Evolutionary conservation across 2,113 vertebrate genomes (phyloP), one percentile per base, ranked within the genome.

Genomic region (Eulemur rufifrons): DNA sequence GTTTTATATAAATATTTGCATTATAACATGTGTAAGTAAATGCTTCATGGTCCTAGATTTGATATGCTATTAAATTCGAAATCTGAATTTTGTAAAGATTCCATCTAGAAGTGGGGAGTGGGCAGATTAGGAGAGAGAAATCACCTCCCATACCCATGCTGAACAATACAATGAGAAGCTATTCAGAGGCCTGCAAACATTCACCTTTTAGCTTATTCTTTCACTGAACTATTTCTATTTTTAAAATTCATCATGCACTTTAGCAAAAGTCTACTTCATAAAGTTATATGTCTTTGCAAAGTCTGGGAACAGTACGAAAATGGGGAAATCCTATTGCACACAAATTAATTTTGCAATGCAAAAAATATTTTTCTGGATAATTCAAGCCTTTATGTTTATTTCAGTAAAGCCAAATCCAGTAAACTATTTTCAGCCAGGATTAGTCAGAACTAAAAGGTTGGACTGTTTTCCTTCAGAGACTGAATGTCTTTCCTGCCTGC

Each of bases 391-490:
- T 94, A 86, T 93, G 92, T 94, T 95, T 97, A 88, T 71, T 97
- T 97, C 94, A 95, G 71, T 86, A 81, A 96, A 95, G 85, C 87
- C 95, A 97, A 98, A 98, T 95, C 92, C 96, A 97, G 81, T 90
- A 54, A 98, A 97, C 86, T 98, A 95, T 96, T 98, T 98, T 97
- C 96, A 97, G 95, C 84, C 92, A 88, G 94, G 92, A 94, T 97
- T 97, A 97, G 94, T 98, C 95, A 98, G 90, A 96, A 97, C 95
- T 97, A 95, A 97, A 96, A 97, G 89, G 94, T 37, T 97, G 92
- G 86, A 94, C 98, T 97, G 96, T 97, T 97, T 96, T 92, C 76
- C 81, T 95, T 97, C 90, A 61, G 71, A 96, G 68, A 73, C 89
- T 92, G 71, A 95, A 94, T 52, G 95, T 96, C 90, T 96, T 95